Conservation (phyloP, 2,113 vertebrate species). For the Neodontobutis hainanensis region DNA sequence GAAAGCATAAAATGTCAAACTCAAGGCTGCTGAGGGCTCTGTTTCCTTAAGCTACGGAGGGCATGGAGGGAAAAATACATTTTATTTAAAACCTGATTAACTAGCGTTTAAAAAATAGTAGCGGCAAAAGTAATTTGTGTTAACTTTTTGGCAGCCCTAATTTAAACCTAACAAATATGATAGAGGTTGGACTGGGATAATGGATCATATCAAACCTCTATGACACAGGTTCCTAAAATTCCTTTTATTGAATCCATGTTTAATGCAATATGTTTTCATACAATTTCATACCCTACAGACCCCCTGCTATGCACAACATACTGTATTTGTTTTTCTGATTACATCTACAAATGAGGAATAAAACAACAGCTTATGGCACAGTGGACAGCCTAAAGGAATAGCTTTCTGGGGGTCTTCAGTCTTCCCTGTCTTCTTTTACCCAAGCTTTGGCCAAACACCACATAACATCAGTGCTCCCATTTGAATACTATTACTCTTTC, state of each 20-base stretch:
- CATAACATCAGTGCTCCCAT: conserved; percentile 59
- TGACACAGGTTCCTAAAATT: background rate
- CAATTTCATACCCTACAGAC: conserved; percentile 47
- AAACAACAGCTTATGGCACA: conserved; percentile 69
- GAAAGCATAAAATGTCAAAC: no score
- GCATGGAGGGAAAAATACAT: no score
- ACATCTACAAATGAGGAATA: conserved; percentile 63
- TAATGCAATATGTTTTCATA: conserved; percentile 25
- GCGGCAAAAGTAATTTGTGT: no score
- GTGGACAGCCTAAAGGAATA: conserved; percentile 55
- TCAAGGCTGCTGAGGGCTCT: no score
- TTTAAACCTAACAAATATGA: no score
- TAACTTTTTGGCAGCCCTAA: no score
- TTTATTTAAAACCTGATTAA: no score
- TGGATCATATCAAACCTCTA: no score
- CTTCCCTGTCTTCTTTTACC: conserved; percentile 42
- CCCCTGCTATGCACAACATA: conserved; percentile 43
- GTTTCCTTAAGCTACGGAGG: no score
- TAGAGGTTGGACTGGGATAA: no score
- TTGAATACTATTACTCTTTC: conserved; percentile 61
- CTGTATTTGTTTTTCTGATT: conserved; percentile 67
- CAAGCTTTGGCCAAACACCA: conserved; percentile 49
- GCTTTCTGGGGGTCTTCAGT: conserved; percentile 61
- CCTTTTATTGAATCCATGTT: conserved; percentile 34
- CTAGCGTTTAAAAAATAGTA: no score